Evolutionary conservation across 2,888 invertebrate genomes (phyloP), one percentile per base, ranked within the genome.

Genomic region (Ornithoptera priamus): DNA sequence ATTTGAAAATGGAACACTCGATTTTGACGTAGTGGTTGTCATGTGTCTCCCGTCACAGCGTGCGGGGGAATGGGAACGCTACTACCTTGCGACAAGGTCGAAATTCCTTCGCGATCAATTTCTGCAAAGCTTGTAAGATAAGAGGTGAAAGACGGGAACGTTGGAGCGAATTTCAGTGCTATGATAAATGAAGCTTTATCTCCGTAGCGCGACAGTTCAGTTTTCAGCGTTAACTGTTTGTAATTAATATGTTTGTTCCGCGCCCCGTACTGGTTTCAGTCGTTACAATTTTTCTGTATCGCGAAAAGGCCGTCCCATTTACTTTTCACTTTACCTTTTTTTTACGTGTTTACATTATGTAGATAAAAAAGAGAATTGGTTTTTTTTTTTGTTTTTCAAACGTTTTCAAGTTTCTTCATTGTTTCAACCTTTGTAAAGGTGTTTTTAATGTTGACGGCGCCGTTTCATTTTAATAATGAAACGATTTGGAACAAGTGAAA

Each of bases 1-100:
- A 91, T 90, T 91, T 85, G 87, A 90, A 92, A 91, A 90, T 87
- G 85, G 90, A 89, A 88, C 90, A 87, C 91, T 92, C 89, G 87
- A 91, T 88, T 89, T 90, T 92, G 92, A 92, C 89, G 87, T 90
- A 92, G 67, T 67, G 67, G 70, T 62, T 67, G 89, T 88, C 89
- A 84, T 82, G 80, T 81, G 80, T 75, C 77, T 72, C 74, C 74
- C 72, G 73, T 72, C 68, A 61, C 12, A 6, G 7, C 10, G 3
- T 42, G 22, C 56, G 64, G 60, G n/a, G 58, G 10, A 72, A 71
- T 67, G 74, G 70, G 50, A 72, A 69, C 71, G 72, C 62, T 71
- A 62, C n/a, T 0, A 1, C 5, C 6, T 1, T 0, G 10, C 0
- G 0, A 20, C 64, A 75, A 61, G 71, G 75, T 70, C 72, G 57